These are phyloP conservation scores for Alcedo atthis DNA, from an alignment of 2,797 vertebrate genomes.

Conservation along the genomic window DNA sequence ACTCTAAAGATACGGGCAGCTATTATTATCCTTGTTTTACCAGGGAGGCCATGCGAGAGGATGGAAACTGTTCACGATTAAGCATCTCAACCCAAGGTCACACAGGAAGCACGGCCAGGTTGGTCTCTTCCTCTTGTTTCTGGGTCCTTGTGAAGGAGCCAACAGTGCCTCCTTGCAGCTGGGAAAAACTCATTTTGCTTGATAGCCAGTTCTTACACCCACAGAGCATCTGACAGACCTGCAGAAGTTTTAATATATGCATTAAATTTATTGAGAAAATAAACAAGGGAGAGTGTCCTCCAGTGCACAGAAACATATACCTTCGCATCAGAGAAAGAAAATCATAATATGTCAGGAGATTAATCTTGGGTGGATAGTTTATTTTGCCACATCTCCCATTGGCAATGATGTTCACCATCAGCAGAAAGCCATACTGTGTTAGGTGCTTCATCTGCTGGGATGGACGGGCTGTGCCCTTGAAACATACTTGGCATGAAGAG, in stretches of 20 bases:
- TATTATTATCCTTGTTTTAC: slow-evolving; percentile 1
- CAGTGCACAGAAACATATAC: background rate
- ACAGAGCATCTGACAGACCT: background rate
- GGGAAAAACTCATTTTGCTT: background rate
- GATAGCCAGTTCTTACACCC: background rate
- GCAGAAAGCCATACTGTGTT: background rate
- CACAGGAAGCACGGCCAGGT: rapidly evolving
- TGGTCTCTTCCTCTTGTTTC: background rate
- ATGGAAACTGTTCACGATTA: background rate
- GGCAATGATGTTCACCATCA: rapidly evolving
- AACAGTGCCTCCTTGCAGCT: background rate
- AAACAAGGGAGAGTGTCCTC: rapidly evolving
- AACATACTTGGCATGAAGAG: rapidly evolving
- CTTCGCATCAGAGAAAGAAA: background rate
- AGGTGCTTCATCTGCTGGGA: background rate
- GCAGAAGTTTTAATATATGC: background rate
- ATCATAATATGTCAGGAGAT: background rate
- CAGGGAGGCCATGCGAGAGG: rapidly evolving
- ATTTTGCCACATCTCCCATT: background rate
- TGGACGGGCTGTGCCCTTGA: background rate
- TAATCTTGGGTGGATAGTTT: rapidly evolving
- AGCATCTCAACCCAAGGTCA: slow-evolving; percentile 1
- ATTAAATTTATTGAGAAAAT: background rate
- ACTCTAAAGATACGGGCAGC: background rate
- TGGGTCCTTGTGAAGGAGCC: background rate